These are phyloP conservation scores for Alces alces DNA, from an alignment of 2,113 vertebrate species.

Conservation along the genomic window DNA sequence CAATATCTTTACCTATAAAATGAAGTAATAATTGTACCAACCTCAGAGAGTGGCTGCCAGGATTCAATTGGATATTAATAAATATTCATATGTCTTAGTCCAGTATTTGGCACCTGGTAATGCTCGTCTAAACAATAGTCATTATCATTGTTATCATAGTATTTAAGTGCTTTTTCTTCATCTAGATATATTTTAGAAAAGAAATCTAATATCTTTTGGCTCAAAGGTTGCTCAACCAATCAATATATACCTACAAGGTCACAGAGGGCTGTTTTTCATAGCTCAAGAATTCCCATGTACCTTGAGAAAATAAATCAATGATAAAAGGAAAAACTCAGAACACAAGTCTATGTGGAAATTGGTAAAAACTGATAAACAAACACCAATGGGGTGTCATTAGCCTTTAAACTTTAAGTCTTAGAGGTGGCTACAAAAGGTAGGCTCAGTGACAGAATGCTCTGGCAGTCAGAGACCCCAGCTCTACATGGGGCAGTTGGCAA, in stretches of 20 bases:
- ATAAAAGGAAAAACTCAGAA: slow-evolving; percentile 28
- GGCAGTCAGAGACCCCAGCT: not conserved
- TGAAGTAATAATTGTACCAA: not conserved
- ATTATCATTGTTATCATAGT: not conserved
- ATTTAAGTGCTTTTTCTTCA: not conserved
- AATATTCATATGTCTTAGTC: not conserved
- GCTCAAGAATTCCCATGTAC: not conserved
- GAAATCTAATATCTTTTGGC: not conserved
- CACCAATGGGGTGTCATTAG: not conserved
- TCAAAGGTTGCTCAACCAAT: not conserved
- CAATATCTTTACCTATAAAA: not conserved
- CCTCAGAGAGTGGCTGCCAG: not conserved
- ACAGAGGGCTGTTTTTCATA: not conserved
- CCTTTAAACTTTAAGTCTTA: slow-evolving; percentile 9
- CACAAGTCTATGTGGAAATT: not conserved
- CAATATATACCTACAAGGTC: not conserved
- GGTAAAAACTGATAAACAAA: not conserved
- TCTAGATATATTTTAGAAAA: slow-evolving; percentile 4
- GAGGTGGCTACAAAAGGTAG: not conserved
- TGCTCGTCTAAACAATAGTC: not conserved
- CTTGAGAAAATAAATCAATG: slow-evolving; percentile 3
- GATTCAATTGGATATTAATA: not conserved
- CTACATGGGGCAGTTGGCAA: not conserved
- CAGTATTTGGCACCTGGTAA: not conserved
- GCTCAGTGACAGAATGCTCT: not conserved